Percentiles rank a stretch among this genome's conserved stretches.
phyloP scores from a whole-genome alignment of 37 sponge, comb jelly and placozoan species.

The Hexactinellida sp. region DNA sequence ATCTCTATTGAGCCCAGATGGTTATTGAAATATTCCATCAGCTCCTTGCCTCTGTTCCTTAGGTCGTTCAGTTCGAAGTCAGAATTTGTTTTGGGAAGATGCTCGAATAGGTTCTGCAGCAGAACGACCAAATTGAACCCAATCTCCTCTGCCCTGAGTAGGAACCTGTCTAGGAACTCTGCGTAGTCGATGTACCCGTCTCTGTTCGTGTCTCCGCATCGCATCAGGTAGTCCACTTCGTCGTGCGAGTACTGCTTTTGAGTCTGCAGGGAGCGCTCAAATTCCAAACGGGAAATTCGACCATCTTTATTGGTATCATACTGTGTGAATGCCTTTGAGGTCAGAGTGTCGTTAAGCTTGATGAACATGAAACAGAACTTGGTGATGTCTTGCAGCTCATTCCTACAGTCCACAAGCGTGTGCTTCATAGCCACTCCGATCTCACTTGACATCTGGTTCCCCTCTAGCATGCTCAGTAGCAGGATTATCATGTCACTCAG shows the following conservation, averaged over 20 bases:
- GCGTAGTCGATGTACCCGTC: conserved; percentile 82
- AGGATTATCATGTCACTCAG: conserved; percentile 67
- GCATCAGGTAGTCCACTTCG: conserved; percentile 76
- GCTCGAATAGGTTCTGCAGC: conserved; percentile 63
- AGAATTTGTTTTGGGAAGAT: conserved; percentile 33
- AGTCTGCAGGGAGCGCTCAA: conserved; percentile 29
- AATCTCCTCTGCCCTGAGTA: conserved; percentile 58
- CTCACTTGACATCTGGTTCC: conserved; percentile 25
- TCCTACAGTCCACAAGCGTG: conserved; percentile 4
- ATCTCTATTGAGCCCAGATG: conserved; percentile 82
- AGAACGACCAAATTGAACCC: conserved; percentile 72
- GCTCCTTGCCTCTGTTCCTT: conserved; percentile 12
- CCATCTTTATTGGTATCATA: conserved; percentile 85
- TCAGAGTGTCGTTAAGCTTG: conserved; percentile 63
- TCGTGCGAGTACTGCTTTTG: conserved; percentile 13
- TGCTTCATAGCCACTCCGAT: conserved; percentile 2
- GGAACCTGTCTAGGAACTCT: conserved; percentile 80
- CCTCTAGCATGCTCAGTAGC: conserved; percentile 71
- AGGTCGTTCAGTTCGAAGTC: neutral
- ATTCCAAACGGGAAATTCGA: conserved; percentile 63
- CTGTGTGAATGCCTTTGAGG: conserved; percentile 67
- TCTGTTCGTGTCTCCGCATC: conserved; percentile 76
- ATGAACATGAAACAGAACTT: conserved; percentile 73
- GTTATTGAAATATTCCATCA: conserved; percentile 62
- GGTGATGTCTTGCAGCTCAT: conserved; percentile 49